Conservation (phyloP, 2,888 invertebrate species). For the Drosophila demipolita region DNA sequence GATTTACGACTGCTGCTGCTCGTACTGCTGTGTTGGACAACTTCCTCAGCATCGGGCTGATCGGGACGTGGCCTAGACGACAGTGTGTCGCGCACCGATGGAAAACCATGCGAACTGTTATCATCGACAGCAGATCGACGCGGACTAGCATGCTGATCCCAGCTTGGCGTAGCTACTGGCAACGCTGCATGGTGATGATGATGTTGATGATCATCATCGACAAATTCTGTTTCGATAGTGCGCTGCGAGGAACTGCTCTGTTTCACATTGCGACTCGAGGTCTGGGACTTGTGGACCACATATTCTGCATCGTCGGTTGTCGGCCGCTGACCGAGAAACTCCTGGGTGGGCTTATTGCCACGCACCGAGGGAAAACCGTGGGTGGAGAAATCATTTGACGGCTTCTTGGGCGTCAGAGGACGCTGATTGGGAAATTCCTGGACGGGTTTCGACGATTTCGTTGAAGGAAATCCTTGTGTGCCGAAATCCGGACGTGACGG, state of each 20-base stretch:
- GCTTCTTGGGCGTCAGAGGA: conserved; percentile 51
- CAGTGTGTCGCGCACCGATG: conserved; percentile 59
- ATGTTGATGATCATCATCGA: conserved; percentile 47
- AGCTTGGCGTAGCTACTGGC: conserved; percentile 44
- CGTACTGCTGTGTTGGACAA: conserved; percentile 19
- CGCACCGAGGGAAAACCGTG: conserved; percentile 81
- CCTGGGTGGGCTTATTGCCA: conserved; percentile 74
- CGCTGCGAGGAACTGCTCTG: conserved; percentile 72
- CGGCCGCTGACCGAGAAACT: conserved; percentile 66
- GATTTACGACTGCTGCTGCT: conserved; percentile 54
- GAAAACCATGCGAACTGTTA: conserved; percentile 75
- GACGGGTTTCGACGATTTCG: conserved; percentile 70
- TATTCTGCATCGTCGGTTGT: conserved; percentile 66
- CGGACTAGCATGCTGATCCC: conserved; percentile 58
- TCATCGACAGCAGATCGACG: conserved; percentile 52
- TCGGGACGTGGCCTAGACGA: conserved; percentile 33
- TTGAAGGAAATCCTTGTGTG: conserved; percentile 80
- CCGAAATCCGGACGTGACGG: conserved; percentile 56
- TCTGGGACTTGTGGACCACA: conserved; percentile 75
- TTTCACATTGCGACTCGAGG: conserved; percentile 69
- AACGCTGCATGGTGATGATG: conserved; percentile 6
- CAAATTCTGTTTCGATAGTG: conserved; percentile 72
- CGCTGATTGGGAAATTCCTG: conserved; percentile 74
- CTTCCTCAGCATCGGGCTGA: conserved; percentile 61
- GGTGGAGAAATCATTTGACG: conserved; percentile 67